These are phyloP conservation scores for Mus pahari DNA, from an alignment of 2,113 vertebrate genomes.

Conservation along the genomic window DNA sequence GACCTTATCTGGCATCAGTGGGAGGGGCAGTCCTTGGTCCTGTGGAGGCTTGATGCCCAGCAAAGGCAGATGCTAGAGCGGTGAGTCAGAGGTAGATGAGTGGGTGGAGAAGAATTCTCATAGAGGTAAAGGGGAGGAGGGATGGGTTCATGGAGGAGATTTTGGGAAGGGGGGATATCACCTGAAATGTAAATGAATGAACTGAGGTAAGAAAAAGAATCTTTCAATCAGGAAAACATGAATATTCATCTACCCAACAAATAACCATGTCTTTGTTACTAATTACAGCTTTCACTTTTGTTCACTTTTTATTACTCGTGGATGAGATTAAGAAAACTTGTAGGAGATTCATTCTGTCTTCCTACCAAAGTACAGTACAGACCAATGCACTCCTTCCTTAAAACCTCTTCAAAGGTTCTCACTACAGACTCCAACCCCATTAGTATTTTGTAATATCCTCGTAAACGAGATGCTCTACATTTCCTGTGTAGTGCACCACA, in stretches of 20 bases:
- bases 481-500: rapidly evolving
- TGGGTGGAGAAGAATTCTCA: too few relatives aligned
- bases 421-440: background rate
- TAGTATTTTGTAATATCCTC: background rate
- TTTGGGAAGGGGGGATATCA: too few relatives aligned
- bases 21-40: too few relatives aligned
- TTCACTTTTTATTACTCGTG: background rate
- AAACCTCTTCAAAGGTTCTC: background rate
- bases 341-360: background rate
- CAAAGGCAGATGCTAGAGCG: too few relatives aligned
- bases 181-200: background rate
- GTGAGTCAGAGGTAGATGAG: too few relatives aligned
- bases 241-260: background rate
- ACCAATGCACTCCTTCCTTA: background rate
- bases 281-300: background rate
- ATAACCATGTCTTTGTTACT: background rate
- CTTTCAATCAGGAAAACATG: background rate
- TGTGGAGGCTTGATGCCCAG: too few relatives aligned
- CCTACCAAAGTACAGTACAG: background rate
- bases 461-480: background rate
- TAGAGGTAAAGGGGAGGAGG: too few relatives aligned
- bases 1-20: too few relatives aligned
- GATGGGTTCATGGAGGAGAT: too few relatives aligned
- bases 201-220: background rate
- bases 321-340: background rate